Evolutionary conservation across 2,113 vertebrate genomes (phyloP), one percentile per base, ranked within the genome.

Genomic region (Sebastes schlegelii): DNA sequence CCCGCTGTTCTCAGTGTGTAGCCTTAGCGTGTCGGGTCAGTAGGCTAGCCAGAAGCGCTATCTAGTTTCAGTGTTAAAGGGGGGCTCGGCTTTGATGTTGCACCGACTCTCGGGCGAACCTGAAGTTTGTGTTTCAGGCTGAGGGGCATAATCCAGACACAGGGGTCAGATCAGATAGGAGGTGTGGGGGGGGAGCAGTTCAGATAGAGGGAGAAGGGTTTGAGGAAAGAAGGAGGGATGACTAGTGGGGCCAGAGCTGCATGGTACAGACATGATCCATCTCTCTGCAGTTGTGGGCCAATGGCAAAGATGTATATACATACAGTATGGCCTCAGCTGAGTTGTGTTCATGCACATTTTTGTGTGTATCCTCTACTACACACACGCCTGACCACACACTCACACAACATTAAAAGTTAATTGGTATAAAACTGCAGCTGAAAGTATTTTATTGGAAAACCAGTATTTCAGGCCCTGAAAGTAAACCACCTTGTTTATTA

Each of bases 51-150:
- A 78, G 63, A 83, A 83, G 64, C 0, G 48, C 85, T 88, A 90
- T 94, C 91, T 82, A 64, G 84, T 94, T 93, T 88, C 85, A 90
- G 57, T 23, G 73, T 81, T 87, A 91, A 82, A 83, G 74, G 87
- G 75, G 67, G 7, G 74, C 60, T 51, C 17, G 9, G 70, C 90
- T 91, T 93, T 94, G 91, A 92, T 93, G 92, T 86, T 23, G 54
- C 26, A 52, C 73, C 11, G 16, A 55, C 63, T 77, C 77, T 9
- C 46, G 6, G 80, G 48, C 10, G 0, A 73, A 63, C 73, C 73
- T 74, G 40, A 58, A 84, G 67, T 87, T 89, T 90, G 80, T 55
- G 68, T 91, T 91, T 91, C 87, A 89, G 66, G 74, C 85, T 84
- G 72, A 75, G 45, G 83, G 85, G 34, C 77, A 85, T 74, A 77